Conservation (phyloP, 2,797 vertebrate genomes). For the Spea hammondii region DNA sequence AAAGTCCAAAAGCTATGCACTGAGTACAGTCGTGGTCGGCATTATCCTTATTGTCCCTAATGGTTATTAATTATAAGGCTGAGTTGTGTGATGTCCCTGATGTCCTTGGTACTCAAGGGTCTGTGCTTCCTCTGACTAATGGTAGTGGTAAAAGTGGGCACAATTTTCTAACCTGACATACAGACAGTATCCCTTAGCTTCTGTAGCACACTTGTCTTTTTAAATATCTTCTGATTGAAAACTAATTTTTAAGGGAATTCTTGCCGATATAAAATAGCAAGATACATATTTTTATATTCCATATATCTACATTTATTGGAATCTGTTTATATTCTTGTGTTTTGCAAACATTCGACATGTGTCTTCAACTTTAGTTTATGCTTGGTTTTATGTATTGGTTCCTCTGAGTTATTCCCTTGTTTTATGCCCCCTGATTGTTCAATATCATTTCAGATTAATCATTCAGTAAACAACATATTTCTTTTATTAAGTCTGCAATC, state of each 20-base stretch:
- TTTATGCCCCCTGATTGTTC: slow-evolving; percentile 1
- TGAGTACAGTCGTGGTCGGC: slow-evolving; percentile 67
- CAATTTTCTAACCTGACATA: slow-evolving; percentile 11
- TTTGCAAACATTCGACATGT: no score
- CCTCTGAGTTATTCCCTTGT: no score
- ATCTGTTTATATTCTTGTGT: no score
- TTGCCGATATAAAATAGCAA: no score
- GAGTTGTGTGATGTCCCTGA: slow-evolving; percentile 71
- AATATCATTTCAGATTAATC: slow-evolving; percentile 22
- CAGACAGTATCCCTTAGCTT: no score
- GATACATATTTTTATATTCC: no score
- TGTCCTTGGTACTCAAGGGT: slow-evolving; percentile 71
- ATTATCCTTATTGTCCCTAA: slow-evolving; percentile 78
- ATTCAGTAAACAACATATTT: slow-evolving; percentile 34
- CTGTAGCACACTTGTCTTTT: no score
- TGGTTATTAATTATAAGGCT: slow-evolving; percentile 82
- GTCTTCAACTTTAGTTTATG: no score
- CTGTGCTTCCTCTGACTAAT: slow-evolving; percentile 44
- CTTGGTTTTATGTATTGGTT: no score
- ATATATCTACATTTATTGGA: no score
- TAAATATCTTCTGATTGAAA: no score
- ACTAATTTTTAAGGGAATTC: no score
- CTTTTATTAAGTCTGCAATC: slow-evolving; percentile 24
- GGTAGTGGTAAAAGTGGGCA: slow-evolving; percentile 31
- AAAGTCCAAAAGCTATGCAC: slow-evolving; percentile 68